A percentile compares a stretch with the other conserved stretches of the same genome.
These are phyloP conservation scores for Camelus bactrianus DNA, from an alignment of 2,113 vertebrate genomes.

Conservation along the genomic window DNA sequence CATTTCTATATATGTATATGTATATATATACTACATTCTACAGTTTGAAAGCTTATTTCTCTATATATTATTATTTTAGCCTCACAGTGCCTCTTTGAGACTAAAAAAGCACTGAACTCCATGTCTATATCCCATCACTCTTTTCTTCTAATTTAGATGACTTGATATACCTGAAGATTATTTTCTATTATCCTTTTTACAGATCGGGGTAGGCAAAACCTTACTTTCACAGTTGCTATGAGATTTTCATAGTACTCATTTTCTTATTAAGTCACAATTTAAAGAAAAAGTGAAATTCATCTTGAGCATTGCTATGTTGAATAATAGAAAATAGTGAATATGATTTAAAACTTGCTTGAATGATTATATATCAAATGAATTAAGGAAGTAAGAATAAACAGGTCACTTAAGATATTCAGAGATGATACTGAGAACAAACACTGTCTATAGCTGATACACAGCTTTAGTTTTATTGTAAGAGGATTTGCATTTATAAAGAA, in stretches of 20 bases:
- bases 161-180: background rate
- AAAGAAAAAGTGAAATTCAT: conserved; percentile 6
- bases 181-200: background rate
- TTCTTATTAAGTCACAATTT: conserved; percentile 6
- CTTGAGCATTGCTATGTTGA: background rate
- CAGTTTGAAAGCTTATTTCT: background rate
- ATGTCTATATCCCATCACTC: background rate
- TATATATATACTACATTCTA: background rate
- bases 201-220: background rate
- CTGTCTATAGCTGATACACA: background rate
- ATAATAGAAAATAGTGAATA: background rate
- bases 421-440: background rate
- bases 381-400: background rate
- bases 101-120: background rate
- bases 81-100: background rate
- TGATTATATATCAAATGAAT: background rate
- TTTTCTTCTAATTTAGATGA: conserved; percentile 3
- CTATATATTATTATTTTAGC: background rate
- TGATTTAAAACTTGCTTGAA: background rate
- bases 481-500: background rate
- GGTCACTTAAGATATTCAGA: background rate
- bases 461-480: background rate
- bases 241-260: background rate
- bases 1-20: background rate
- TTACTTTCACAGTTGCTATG: conserved; percentile 37